Evolutionary conservation across 1,140 invertebrate genomes (phyloP).

Genomic region (Scaptodrosophila lebanonensis): DNA sequence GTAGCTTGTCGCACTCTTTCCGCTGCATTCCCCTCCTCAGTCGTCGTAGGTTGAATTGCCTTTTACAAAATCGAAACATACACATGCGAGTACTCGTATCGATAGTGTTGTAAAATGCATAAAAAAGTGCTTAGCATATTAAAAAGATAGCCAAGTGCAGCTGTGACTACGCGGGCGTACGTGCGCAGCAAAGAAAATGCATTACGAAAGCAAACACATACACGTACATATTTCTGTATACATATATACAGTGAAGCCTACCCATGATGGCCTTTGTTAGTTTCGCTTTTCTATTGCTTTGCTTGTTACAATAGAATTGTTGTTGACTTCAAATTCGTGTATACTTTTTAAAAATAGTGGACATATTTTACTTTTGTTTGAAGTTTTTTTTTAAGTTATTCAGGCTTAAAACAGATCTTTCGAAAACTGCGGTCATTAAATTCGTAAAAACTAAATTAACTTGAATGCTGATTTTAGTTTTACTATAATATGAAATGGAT

Average conservation of each 20-base stretch:
- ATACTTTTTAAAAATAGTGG: too few relatives aligned
- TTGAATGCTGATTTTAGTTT: too few relatives aligned
- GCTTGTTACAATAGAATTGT: too few relatives aligned
- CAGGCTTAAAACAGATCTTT: too few relatives aligned
- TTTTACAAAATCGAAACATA: conserved; percentile 6
- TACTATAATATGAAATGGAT: too few relatives aligned
- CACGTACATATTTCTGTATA: background rate
- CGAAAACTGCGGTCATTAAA: too few relatives aligned
- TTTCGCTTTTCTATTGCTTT: conserved; percentile 4
- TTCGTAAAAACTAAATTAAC: too few relatives aligned
- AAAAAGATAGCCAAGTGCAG: conserved; percentile 51
- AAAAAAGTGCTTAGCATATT: conserved; percentile 62
- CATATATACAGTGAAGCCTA: background rate
- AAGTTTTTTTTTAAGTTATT: too few relatives aligned
- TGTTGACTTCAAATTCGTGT: too few relatives aligned
- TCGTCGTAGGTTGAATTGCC: background rate
- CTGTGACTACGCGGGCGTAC: conserved; percentile 37
- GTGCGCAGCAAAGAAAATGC: conserved; percentile 19
- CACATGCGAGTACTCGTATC: conserved; percentile 17
- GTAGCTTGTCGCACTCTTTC: conserved; percentile 33
- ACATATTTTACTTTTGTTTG: too few relatives aligned
- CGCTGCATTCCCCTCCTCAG: too few relatives aligned
- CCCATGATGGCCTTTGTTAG: background rate
- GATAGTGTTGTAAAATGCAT: conserved; percentile 59
- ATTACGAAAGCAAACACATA: conserved; percentile 7